phyloP scores from a whole-genome alignment of 2,888 invertebrate species.

The Rutpela maculata region DNA sequence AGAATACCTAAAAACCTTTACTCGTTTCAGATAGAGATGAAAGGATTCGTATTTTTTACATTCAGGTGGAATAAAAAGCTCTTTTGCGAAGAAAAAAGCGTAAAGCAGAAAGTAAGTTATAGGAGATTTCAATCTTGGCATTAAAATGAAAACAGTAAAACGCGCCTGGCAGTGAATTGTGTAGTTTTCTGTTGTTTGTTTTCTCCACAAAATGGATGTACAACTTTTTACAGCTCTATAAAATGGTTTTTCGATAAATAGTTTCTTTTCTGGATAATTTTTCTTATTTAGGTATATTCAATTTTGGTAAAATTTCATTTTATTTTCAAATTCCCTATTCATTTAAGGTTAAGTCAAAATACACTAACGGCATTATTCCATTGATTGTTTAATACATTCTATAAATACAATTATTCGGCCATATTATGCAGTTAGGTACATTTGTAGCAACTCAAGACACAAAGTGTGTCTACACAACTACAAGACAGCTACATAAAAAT shows the following conservation, averaged over 20 bases:
- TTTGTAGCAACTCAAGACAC: no score
- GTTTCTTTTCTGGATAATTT: no score
- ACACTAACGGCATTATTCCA: no score
- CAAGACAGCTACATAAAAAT: no score
- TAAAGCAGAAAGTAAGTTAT: slow-evolving; percentile 26
- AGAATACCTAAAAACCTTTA: slow-evolving; percentile 23
- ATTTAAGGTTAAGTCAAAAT: no score
- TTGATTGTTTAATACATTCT: no score
- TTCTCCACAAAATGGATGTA: not conserved
- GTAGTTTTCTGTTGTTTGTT: not conserved
- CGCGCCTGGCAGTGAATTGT: slow-evolving; percentile 4
- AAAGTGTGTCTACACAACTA: no score
- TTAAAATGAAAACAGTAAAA: slow-evolving; percentile 7
- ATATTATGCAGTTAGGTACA: no score
- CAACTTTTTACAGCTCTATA: not conserved
- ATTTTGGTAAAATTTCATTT: no score
- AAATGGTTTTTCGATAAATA: not conserved
- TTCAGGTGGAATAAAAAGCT: not conserved
- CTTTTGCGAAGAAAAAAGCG: slow-evolving; percentile 13
- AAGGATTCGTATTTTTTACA: slow-evolving; percentile 17
- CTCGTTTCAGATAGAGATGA: slow-evolving; percentile 1
- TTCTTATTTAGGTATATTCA: no score
- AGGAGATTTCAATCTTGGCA: slow-evolving; percentile 28
- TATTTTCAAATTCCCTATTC: no score
- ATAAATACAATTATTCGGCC: no score